Conservation (phyloP, 1,140 invertebrate genomes). For the Centruroides vittatus region DNA sequence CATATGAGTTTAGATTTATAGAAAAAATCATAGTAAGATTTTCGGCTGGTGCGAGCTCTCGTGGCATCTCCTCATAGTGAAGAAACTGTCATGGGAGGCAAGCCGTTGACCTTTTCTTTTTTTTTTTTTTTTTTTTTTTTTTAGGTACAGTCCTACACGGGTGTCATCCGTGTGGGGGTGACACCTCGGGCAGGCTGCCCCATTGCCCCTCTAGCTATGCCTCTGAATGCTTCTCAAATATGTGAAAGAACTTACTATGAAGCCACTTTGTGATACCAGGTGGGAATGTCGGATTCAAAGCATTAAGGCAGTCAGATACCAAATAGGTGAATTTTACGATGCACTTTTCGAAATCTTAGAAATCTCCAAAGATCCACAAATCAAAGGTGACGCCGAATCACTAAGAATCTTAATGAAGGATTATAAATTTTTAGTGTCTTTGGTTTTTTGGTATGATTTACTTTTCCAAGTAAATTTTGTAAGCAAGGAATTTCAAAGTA, state of each 20-base stretch:
- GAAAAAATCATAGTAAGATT: too few species aligned
- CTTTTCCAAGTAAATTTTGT: not conserved
- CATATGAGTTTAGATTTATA: too few species aligned
- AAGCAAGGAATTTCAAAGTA: not conserved
- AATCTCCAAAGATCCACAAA: not conserved
- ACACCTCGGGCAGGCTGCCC: too few species aligned
- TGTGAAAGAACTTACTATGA: constrained; percentile 21
- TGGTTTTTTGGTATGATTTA: not conserved
- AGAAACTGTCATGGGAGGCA: too few species aligned
- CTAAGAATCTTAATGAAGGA: not conserved
- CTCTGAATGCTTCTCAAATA: constrained; percentile 20
- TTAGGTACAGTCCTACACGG: too few species aligned
- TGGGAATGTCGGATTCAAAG: constrained; percentile 15
- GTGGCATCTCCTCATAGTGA: too few species aligned
- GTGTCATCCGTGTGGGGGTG: too few species aligned
- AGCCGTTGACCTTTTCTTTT: too few species aligned
- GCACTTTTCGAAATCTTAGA: not conserved
- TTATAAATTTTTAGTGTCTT: not conserved
- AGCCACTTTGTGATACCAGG: constrained; percentile 22
- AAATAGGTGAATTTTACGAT: not conserved
- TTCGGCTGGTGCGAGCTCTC: too few species aligned
- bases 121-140: too few species aligned
- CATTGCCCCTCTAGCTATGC: too few species aligned
- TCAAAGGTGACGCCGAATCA: not conserved
- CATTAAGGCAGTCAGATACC: not conserved